phyloP scores from a whole-genome alignment of 2,888 invertebrate species.

The Doris montereyensis region DNA sequence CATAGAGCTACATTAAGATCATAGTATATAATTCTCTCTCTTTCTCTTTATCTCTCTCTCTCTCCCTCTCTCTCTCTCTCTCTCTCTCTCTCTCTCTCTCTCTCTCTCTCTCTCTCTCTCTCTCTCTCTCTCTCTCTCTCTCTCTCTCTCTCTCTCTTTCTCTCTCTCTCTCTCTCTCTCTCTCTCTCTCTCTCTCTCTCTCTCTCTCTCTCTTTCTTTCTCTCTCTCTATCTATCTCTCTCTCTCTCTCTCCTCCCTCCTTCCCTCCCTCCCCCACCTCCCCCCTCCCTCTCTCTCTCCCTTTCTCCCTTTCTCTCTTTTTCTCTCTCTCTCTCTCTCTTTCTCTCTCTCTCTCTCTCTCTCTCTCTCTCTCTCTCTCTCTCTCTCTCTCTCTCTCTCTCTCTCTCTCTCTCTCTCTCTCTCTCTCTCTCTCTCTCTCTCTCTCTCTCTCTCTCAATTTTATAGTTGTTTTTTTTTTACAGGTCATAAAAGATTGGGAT shows the following conservation, averaged over 20 bases:
- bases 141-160: neutral
- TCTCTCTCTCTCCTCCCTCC: neutral
- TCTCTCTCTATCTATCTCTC: constrained; percentile 1
- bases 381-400: neutral
- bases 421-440: neutral
- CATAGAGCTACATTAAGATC: neutral
- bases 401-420: neutral
- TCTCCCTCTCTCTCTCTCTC: neutral
- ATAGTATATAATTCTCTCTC: neutral
- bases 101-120: neutral
- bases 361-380: neutral
- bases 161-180: neutral
- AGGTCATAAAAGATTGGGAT: neutral
- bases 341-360: constrained; percentile 13
- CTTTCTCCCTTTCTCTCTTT: neutral
- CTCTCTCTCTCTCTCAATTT: neutral
- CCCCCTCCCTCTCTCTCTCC: neutral
- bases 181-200: constrained; percentile 1
- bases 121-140: neutral
- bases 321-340: neutral
- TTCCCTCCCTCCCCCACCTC: neutral
- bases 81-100: neutral
- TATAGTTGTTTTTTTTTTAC: neutral
- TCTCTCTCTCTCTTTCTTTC: neutral
- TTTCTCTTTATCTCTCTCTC: neutral